Evolutionary conservation across 2,797 vertebrate genomes (phyloP).

Genomic region (Crocodylus rhombifer): DNA sequence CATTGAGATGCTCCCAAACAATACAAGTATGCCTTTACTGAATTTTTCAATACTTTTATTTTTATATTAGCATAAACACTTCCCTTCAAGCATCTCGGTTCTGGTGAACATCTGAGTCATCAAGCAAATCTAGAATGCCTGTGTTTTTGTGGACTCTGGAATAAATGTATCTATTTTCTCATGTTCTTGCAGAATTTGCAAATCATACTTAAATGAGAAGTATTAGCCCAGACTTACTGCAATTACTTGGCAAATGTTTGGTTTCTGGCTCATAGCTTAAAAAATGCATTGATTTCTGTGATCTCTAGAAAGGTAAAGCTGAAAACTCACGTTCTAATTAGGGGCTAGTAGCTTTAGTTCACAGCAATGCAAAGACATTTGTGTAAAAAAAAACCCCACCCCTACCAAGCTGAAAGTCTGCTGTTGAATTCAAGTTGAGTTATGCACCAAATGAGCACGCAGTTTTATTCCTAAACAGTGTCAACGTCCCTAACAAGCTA

Average conservation of each 20-base stretch:
- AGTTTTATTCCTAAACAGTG: not conserved
- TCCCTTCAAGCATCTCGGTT: not conserved
- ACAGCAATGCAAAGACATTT: constrained; percentile 45
- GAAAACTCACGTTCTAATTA: constrained; percentile 70
- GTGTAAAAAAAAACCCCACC: constrained; percentile 56
- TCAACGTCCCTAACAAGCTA: constrained; percentile 15
- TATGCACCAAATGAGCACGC: constrained; percentile 45
- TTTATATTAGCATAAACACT: not conserved
- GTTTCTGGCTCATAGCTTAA: constrained; percentile 67
- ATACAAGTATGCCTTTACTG: not conserved
- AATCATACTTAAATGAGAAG: constrained; percentile 72
- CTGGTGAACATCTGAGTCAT: constrained; percentile 2
- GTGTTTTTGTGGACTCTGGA: constrained; percentile 58
- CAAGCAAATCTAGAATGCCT: constrained; percentile 33
- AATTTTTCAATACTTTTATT: not conserved
- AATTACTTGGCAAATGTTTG: constrained; percentile 70
- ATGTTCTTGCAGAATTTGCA: constrained; percentile 62
- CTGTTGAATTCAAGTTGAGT: constrained; percentile 45
- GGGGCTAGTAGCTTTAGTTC: constrained; percentile 70
- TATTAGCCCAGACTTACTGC: constrained; percentile 68
- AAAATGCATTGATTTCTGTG: constrained; percentile 74
- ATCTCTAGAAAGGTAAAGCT: constrained; percentile 71
- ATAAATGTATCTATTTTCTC: constrained; percentile 66
- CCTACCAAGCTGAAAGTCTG: constrained; percentile 34
- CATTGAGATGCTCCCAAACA: not conserved